Conservation (phyloP, 2,888 invertebrate genomes). For the Tenthredo livida region DNA sequence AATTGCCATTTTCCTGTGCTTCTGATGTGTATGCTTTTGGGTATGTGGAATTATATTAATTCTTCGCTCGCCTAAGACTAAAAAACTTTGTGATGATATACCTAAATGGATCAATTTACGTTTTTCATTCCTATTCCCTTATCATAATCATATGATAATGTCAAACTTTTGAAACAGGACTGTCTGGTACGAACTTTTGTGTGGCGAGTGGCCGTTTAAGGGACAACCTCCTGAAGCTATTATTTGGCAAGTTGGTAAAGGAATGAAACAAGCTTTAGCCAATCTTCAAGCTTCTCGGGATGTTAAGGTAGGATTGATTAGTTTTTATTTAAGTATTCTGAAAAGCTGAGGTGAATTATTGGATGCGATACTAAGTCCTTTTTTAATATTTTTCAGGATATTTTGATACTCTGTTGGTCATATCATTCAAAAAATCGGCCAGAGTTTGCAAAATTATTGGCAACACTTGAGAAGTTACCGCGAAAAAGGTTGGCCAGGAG, state of each 20-base stretch:
- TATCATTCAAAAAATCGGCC: constrained; percentile 92
- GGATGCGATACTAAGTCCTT: background rate
- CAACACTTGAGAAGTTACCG: constrained; percentile 94
- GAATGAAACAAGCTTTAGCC: constrained; percentile 96
- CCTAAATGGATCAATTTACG: background rate
- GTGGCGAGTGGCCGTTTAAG: constrained; percentile 98
- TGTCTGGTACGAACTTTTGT: constrained; percentile 98
- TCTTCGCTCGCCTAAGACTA: background rate
- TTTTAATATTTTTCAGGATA: constrained; percentile 84
- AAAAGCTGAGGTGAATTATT: background rate
- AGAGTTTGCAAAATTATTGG: constrained; percentile 92
- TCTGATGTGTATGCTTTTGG: constrained; percentile 99
- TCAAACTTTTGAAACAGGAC: constrained; percentile 82
- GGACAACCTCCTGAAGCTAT: constrained; percentile 96
- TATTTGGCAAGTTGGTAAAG: constrained; percentile 98
- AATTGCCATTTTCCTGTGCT: constrained; percentile 94
- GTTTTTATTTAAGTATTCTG: constrained; percentile 22
- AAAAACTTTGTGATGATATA: background rate
- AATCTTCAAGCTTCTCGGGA: constrained; percentile 97
- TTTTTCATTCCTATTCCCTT: constrained; percentile 44
- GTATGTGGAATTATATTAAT: constrained; percentile 79
- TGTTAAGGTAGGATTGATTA: constrained; percentile 87
- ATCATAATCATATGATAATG: background rate
- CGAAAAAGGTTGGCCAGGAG: constrained; percentile 97
- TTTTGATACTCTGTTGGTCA: constrained; percentile 98